Percentiles rank a stretch among this genome's conserved stretches.
phyloP scores from a whole-genome alignment of 1,140 invertebrate species.

The Orchestia grillus region DNA sequence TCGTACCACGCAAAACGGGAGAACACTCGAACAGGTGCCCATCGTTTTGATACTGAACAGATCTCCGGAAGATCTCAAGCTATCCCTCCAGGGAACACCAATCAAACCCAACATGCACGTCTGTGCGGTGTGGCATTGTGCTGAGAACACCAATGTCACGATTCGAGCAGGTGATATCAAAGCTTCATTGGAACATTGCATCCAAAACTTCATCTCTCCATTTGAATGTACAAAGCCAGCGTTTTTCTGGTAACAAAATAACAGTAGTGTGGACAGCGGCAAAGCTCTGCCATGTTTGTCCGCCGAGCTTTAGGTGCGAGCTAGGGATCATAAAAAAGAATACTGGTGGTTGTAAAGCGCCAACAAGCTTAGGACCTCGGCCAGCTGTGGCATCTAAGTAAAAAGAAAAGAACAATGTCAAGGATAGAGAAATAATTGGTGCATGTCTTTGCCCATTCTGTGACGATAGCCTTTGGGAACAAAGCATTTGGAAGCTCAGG shows the following conservation, averaged over 20 bases:
- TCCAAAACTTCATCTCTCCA: background rate
- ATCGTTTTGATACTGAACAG: background rate
- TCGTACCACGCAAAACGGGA: background rate
- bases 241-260: background rate
- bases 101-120: background rate
- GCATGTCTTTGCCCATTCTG: background rate
- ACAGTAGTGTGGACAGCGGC: background rate
- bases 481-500: background rate
- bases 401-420: background rate
- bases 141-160: background rate
- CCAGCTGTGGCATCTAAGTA: background rate
- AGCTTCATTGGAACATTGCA: background rate
- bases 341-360: background rate
- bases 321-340: background rate
- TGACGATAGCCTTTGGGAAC: background rate
- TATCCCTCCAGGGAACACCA: background rate
- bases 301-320: background rate
- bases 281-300: background rate
- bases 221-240: background rate
- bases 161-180: background rate
- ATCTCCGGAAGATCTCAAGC: background rate
- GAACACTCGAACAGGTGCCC: background rate
- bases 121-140: background rate
- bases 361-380: background rate
- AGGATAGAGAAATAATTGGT: background rate